phyloP scores from a whole-genome alignment of 2,113 vertebrate genomes.

The Eurystomus gularis region DNA sequence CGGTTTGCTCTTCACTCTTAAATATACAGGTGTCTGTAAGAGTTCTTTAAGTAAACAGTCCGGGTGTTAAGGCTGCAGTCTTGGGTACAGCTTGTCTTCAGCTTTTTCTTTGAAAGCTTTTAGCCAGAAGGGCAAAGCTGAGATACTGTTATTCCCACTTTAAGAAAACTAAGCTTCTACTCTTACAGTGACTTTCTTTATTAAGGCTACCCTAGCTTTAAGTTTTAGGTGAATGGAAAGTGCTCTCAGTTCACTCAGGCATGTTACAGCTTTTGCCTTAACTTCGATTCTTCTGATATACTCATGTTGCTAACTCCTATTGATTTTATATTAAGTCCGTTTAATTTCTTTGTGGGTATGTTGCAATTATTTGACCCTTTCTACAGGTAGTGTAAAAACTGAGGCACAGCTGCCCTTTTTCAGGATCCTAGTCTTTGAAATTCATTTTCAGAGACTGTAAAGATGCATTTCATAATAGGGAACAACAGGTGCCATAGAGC shows the following conservation, averaged over 20 bases:
- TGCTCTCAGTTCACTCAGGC: neutral
- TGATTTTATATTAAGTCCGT: neutral
- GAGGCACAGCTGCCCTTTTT: neutral
- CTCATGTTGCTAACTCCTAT: neutral
- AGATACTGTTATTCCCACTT: neutral
- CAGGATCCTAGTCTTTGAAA: neutral
- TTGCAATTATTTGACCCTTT: neutral
- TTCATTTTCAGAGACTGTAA: slow-evolving; percentile 1
- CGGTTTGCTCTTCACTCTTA: neutral
- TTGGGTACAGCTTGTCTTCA: neutral
- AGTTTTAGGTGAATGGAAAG: neutral
- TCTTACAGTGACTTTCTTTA: neutral
- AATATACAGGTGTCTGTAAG: neutral
- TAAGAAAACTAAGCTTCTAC: neutral
- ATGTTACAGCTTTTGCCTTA: slow-evolving; percentile 27
- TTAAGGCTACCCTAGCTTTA: neutral
- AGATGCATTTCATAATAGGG: neutral
- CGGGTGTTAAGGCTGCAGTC: neutral
- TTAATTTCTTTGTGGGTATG: slow-evolving; percentile 12
- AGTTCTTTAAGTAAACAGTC: neutral
- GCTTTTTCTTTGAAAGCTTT: neutral
- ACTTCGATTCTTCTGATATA: neutral
- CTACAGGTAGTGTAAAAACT: neutral
- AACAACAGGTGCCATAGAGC: neutral
- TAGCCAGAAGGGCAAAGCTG: neutral